Evolutionary conservation across 35 echinoderm and acorn worm species (phyloP), one percentile per base, ranked within the genome.

Genomic region (Hemicentrotus pulcherrimus): DNA sequence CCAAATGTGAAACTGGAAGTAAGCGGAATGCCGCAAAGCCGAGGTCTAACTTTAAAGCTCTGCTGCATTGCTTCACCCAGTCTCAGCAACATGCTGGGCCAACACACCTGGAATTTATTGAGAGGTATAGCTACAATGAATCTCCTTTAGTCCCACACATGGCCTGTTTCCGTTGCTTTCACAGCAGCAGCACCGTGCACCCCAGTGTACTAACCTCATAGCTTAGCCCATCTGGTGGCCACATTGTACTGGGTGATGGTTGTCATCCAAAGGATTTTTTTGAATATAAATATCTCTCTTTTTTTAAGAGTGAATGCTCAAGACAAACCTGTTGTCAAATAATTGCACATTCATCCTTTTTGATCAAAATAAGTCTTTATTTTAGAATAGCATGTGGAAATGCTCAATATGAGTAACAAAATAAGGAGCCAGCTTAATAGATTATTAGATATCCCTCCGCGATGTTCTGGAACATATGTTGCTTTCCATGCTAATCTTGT

Each of bases 21-120:
- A 22, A 28, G 65, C 65, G 65, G 65, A 78, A 78, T 78, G 65
- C 19, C 65, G 7, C 35, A 41, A n/a, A n/a, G 65, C 65, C 28
- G 65, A 78, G 65, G 65, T 78, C 65, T 78, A 78, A n/a, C n/a
- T n/a, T n/a, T n/a, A n/a, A n/a, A 4, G 65, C 65, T 30, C 65
- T 78, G 15, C 65, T 28, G 19, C 65, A n/a, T 15, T 78, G 65
- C 7, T 22, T 78, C 65, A 8, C 65, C 3, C 7, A 22, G 24
- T 78, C 65, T 78, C 65, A 78, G 65, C 19, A 78, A 78, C 65
- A 78, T 90, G 88, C 32, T 33, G 88, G 88, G 88, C 14, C 31
- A 90, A 10, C 33, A 90, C 88, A 90, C 88, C 88, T 90, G 88
- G 88, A 90, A 45, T 90, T 90, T 90, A 41, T 90, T 90, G 88